Base-by-base conservation (phyloP, 2,888 invertebrate genomes). In the Cheilosia scutellata region DNA sequence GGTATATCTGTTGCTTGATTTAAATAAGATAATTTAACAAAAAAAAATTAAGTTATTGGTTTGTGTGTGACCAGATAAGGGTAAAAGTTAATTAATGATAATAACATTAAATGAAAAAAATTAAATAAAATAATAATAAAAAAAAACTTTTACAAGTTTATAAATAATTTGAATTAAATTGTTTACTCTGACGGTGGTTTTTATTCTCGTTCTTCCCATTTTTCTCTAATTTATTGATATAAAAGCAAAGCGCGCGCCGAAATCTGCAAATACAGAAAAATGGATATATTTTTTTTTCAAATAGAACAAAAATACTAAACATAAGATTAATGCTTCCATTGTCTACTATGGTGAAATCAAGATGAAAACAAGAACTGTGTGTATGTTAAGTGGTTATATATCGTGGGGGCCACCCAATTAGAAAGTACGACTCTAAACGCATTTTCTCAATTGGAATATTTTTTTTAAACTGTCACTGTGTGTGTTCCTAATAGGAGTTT, bases 11-110 rank as follows among this genome's bases (percentile, higher is more conserved):
- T 71, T 44, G 51, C 33, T 72, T 65, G 55, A 60, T 57, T 70
- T 44, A 49, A 65, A 71, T 60, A 51, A 75, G 57, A 70, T 25
- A 63, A 55, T 33, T 53, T 75, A 60, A 76, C 55, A 72, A 72
- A 42, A 37, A 42, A 47, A 74, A 74, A 78, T 83, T 76, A 82
- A 80, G 72, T 88, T 83, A 90, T 91, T 91, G 91, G 90, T 91
- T 90, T 91, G 87, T 74, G 88, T 88, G 89, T 91, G 91, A 91
- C 91, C 91, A 91, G 91, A 91, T 88, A 89, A 89, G 88, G 88
- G 88, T 89, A 86, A 84, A 83, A 70, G 66, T 77, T 68, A 76
- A 62, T 77, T 74, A 78, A 65, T 74, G 80, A 65, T 70, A 80
- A 76, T 66, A 82, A 82, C 71, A 72, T 79, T 72, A 58, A 78